A percentile compares a stretch with the other conserved stretches of the same genome.
Conservation (phyloP, 2,113 vertebrate genomes). For the Electrona antarctica region DNA sequence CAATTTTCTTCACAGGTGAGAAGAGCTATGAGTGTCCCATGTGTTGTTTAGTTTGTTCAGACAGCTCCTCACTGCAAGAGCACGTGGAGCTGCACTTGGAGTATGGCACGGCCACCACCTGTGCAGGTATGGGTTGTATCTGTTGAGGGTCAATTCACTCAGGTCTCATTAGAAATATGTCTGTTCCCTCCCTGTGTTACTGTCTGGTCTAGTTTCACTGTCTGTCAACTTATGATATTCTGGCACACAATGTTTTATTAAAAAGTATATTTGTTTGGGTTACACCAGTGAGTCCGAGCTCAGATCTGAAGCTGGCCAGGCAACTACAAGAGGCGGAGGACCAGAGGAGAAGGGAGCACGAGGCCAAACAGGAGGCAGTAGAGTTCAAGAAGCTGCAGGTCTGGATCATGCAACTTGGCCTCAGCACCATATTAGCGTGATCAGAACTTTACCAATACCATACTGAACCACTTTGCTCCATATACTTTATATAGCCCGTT, state of each 20-base stretch:
- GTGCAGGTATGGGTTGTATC: slow-evolving; percentile 17
- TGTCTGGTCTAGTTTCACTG: not conserved
- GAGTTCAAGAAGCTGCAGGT: slow-evolving; percentile 93
- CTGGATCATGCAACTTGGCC: not conserved
- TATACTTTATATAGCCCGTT: no score
- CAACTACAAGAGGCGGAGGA: slow-evolving; percentile 87
- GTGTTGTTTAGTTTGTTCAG: slow-evolving; percentile 81
- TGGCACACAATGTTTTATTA: not conserved
- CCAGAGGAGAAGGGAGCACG: slow-evolving; percentile 69
- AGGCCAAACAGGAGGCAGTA: slow-evolving; percentile 78
- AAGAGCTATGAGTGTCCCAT: slow-evolving; percentile 83
- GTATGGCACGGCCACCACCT: slow-evolving; percentile 44
- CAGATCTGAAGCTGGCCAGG: slow-evolving; percentile 83
- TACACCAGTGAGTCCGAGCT: slow-evolving; percentile 37
- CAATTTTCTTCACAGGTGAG: slow-evolving; percentile 34
- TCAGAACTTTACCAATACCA: not conserved
- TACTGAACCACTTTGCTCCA: no score
- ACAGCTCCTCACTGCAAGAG: slow-evolving; percentile 83
- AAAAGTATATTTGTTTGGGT: not conserved
- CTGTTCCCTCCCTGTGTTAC: not conserved
- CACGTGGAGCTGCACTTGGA: slow-evolving; percentile 91
- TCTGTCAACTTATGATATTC: not conserved
- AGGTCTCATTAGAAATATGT: no score
- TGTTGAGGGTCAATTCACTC: not conserved
- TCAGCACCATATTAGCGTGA: no score